Evolutionary conservation across 2,113 vertebrate genomes (phyloP), one percentile per base, ranked within the genome.

Genomic region (Erythrocebus patas): DNA sequence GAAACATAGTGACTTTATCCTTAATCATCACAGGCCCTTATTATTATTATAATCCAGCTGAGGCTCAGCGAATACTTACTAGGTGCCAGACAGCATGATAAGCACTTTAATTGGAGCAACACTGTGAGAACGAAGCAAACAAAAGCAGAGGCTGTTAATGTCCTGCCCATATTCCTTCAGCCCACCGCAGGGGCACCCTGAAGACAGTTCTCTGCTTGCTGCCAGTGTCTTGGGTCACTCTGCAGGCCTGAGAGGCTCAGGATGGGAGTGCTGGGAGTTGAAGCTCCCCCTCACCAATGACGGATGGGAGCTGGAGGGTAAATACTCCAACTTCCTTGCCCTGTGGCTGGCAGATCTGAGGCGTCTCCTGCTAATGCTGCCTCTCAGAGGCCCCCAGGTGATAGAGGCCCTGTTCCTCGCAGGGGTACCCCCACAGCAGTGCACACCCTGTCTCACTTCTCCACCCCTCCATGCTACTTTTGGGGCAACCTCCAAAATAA

Each of bases 301-400:
- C 17, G 0, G 3, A 3, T 2, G 25, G 75, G 55, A 92, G 43
- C 6, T 8, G 32, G 73, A 50, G 23, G 32, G 38, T 16, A 57
- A 16, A 92, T 11, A 55, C 17, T 14, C 12, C 10, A 0, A 16
- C 38, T 38, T 45, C 6, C 50, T 45, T 3, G 12, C 16, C 20
- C 50, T 35, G 32, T 0, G 5, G 22, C 2, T 14, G 16, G 50
- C 5, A 30, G 1, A 52, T 61, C 92, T 30, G 20, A 70, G 64
- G 12, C 5, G 13, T 20, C 48, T 61, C 6, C 43, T n/a, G 0
- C 11, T 27, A 27, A 57, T 8, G 16, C 10, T 5, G 20, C 40
- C 73, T n/a, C 27, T n/a, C 64, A 43, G 55, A 25, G 72, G 27
- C 10, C 57, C 52, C 11, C 1, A 0, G 59, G 5, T 0, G 0